These are phyloP conservation scores for Trichomycterus rosablanca DNA, from an alignment of 2,113 vertebrate genomes.

Conservation along the genomic window DNA sequence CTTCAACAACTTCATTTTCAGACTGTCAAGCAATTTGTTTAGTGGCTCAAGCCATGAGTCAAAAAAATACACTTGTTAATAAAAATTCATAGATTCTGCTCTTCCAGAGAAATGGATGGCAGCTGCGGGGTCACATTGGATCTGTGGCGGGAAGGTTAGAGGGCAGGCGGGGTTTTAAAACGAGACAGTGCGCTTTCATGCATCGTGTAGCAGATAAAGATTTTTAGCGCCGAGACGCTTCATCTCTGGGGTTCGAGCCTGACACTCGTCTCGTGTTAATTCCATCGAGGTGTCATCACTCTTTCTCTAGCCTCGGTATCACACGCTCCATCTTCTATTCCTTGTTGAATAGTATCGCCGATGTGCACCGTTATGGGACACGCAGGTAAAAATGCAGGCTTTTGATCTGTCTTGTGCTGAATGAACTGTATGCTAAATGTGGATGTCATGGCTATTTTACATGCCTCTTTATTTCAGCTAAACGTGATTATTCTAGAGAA, in stretches of 20 bases:
- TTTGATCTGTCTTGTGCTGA: conserved; percentile 12
- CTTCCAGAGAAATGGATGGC: conserved; percentile 87
- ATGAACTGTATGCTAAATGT: conserved; percentile 24
- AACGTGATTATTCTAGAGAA: conserved; percentile 64
- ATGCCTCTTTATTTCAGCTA: conserved; percentile 47
- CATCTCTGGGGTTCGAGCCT: conserved; percentile 21
- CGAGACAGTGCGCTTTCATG: conserved; percentile 91
- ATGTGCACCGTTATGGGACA: conserved; percentile 9
- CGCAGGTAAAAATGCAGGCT: not conserved
- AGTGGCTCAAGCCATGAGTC: conserved; percentile 72
- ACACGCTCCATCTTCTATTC: conserved; percentile 23
- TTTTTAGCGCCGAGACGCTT: conserved; percentile 58
- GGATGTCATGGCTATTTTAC: conserved; percentile 30
- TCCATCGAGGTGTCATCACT: conserved; percentile 42
- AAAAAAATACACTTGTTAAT: conserved; percentile 75
- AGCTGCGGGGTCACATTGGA: conserved; percentile 92
- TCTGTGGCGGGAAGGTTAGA: conserved; percentile 78
- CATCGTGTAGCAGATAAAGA: conserved; percentile 98
- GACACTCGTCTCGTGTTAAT: conserved; percentile 34
- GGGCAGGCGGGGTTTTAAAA: conserved; percentile 84
- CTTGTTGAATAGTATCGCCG: conserved; percentile 6
- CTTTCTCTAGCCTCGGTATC: conserved; percentile 34
- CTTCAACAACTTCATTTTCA: conserved; percentile 85
- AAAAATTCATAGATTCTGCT: conserved; percentile 99
- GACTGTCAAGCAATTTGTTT: conserved; percentile 85